Evolutionary conservation across 2,797 vertebrate species (phyloP).

Genomic region (Rhinichthys osculus): DNA sequence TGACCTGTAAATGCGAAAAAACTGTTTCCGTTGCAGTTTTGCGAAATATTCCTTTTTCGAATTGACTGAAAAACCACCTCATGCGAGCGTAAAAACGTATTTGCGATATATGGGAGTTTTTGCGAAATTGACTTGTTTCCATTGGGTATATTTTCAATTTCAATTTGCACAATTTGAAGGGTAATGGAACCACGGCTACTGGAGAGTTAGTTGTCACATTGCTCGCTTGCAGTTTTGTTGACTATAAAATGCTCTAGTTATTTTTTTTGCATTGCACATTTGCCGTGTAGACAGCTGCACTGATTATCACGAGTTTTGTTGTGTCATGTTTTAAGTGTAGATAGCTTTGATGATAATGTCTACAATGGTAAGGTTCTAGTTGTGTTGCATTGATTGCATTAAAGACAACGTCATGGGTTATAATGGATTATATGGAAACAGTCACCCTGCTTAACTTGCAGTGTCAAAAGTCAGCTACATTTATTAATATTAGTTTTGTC

Average conservation of each 20-base stretch:
- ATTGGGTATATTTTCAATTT: too few species aligned
- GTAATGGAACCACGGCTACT: too few species aligned
- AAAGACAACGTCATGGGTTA: background rate
- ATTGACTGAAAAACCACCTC: too few species aligned
- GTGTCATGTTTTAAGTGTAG: background rate
- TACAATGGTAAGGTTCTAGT: background rate
- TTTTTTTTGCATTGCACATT: background rate
- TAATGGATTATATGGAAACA: background rate
- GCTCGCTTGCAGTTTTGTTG: background rate
- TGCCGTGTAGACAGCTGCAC: background rate
- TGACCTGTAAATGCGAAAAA: too few species aligned
- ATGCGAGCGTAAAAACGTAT: too few species aligned
- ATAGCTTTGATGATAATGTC: background rate
- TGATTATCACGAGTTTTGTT: background rate
- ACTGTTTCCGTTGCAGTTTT: too few species aligned
- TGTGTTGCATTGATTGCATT: constrained; percentile 9
- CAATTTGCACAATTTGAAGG: too few species aligned
- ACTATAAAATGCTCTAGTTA: background rate
- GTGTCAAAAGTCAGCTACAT: background rate
- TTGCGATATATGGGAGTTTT: too few species aligned
- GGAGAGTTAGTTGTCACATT: background rate
- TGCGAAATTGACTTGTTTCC: too few species aligned
- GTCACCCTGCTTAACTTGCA: background rate
- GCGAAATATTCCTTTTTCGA: too few species aligned
- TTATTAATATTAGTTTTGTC: background rate